A percentile compares a stretch with the other conserved stretches of the same genome.
Conservation (phyloP, 2,888 invertebrate genomes). For the Myopa testacea region DNA sequence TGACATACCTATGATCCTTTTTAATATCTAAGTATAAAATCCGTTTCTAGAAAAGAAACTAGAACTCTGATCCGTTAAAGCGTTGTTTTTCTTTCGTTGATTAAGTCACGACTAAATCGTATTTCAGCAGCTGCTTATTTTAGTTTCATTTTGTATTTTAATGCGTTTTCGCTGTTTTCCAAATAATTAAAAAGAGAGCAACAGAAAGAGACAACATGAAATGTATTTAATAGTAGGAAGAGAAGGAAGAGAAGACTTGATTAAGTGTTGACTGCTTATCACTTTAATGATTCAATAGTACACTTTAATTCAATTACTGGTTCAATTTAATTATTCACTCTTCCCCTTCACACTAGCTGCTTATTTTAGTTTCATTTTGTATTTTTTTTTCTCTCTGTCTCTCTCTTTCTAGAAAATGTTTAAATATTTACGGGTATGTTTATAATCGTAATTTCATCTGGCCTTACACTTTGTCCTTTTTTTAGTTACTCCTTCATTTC, state of each 20-base stretch:
- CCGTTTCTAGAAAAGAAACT: too few species aligned
- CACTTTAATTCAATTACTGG: conserved; percentile 15
- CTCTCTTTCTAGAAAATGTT: neutral
- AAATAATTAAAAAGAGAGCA: neutral
- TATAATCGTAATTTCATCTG: neutral
- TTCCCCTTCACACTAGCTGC: neutral
- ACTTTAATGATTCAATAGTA: neutral
- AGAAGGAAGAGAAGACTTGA: neutral
- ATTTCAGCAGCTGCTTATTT: conserved; percentile 20
- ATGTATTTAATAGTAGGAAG: neutral
- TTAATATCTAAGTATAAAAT: neutral
- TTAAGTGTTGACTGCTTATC: conserved; percentile 2
- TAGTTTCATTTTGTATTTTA: conserved; percentile 43
- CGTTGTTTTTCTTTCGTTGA: conserved; percentile 15
- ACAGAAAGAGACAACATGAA: neutral
- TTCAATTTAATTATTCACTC: conserved; percentile 18
- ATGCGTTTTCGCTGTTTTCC: neutral
- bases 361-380: neutral
- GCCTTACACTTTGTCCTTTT: conserved; percentile 11
- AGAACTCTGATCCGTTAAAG: neutral
- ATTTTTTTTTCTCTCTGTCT: neutral
- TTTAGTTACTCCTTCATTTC: conserved; percentile 1
- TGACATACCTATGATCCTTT: neutral
- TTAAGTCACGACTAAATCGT: conserved; percentile 24
- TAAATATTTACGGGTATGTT: neutral